Conservation (phyloP, 2,888 invertebrate genomes). For the Parasteatoda lunata region DNA sequence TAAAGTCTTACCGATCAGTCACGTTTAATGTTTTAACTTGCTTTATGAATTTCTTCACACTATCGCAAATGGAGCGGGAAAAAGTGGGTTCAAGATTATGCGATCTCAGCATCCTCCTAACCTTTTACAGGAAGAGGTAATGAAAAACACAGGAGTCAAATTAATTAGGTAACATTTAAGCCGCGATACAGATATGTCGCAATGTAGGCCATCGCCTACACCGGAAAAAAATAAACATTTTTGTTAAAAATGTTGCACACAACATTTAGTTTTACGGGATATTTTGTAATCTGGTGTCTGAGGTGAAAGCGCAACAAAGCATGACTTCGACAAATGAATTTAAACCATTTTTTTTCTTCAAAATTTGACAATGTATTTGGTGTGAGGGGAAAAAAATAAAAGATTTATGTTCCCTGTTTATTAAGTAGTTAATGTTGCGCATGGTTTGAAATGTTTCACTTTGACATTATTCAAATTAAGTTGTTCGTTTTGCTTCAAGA, state of each 20-base stretch:
- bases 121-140: not conserved
- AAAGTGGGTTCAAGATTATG: not conserved
- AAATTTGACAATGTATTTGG: too few species aligned
- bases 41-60: too few species aligned
- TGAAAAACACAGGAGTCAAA: slow-evolving; percentile 13
- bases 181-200: not conserved
- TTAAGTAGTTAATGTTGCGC: not conserved
- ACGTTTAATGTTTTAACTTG: too few species aligned
- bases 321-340: slow-evolving; percentile 21
- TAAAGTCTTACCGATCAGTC: too few species aligned
- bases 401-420: not conserved
- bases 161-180: slow-evolving; percentile 46
- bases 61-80: slow-evolving; percentile 12
- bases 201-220: not conserved
- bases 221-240: not conserved
- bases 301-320: slow-evolving; percentile 24
- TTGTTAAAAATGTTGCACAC: not conserved
- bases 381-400: too few species aligned
- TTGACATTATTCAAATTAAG: slow-evolving; percentile 2
- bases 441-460: not conserved
- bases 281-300: slow-evolving; percentile 11
- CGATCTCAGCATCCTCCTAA: not conserved
- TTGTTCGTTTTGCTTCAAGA: not conserved
- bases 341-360: slow-evolving; percentile 15
- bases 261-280: slow-evolving; percentile 4